phyloP scores from a whole-genome alignment of 2,888 invertebrate genomes.

The Phyllotreta striolata region DNA sequence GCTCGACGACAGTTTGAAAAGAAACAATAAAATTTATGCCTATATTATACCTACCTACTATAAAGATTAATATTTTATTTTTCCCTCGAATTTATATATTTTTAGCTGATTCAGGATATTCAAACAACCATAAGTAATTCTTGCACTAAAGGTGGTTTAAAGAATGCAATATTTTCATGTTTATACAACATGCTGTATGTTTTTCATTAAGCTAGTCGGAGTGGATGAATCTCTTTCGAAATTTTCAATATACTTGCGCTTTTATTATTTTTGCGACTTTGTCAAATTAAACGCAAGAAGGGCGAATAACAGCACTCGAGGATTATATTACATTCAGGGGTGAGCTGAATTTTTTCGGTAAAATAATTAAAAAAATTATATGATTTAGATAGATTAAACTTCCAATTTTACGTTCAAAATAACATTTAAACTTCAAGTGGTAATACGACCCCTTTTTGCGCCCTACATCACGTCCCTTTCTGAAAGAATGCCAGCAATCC shows the following conservation, averaged over 20 bases:
- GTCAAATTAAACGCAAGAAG: slow-evolving; percentile 11
- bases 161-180: neutral
- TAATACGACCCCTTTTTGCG: no score
- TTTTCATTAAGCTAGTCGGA: slow-evolving; percentile 1
- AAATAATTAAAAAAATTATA: no score
- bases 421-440: neutral
- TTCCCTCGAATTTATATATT: neutral
- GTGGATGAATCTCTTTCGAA: neutral
- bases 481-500: no score
- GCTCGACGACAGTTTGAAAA: neutral
- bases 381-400: no score
- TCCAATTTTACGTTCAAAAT: neutral
- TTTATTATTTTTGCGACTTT: slow-evolving; percentile 19
- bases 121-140: no score
- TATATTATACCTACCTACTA: neutral
- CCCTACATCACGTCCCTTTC: no score
- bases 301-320: slow-evolving; percentile 2
- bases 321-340: no score
- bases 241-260: slow-evolving; percentile 19
- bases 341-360: no score
- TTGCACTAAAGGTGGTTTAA: no score
- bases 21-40: neutral
- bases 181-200: neutral
- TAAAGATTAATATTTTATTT: slow-evolving; percentile 2
- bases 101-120: no score